phyloP scores from a whole-genome alignment of 2,113 vertebrate species.

The Xiphias gladius region DNA sequence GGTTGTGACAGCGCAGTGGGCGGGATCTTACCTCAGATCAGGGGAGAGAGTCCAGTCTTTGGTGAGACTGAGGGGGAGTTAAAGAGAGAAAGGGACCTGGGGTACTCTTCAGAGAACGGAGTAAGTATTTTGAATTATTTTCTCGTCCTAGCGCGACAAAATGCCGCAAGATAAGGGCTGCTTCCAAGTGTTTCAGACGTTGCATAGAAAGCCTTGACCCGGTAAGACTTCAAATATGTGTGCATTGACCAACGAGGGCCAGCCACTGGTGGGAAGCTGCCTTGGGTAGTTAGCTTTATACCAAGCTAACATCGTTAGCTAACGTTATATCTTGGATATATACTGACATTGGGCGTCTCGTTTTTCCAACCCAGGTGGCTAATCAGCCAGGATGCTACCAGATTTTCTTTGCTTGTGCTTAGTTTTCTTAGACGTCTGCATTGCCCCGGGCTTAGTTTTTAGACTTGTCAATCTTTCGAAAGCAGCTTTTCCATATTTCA shows the following conservation, averaged over 20 bases:
- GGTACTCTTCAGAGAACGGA: slow-evolving; percentile 75
- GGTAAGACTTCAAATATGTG: slow-evolving; percentile 34
- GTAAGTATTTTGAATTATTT: slow-evolving; percentile 74
- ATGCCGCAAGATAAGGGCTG: neutral
- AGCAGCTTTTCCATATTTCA: slow-evolving; percentile 41
- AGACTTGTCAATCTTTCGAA: slow-evolving; percentile 60
- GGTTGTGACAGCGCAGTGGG: slow-evolving; percentile 82
- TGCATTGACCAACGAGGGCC: slow-evolving; percentile 61
- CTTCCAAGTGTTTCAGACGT: neutral
- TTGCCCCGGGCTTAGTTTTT: slow-evolving; percentile 37
- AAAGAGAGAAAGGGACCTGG: slow-evolving; percentile 74
- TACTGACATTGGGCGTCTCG: slow-evolving; percentile 68
- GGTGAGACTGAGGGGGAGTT: slow-evolving; percentile 83
- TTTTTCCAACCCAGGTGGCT: slow-evolving; percentile 50
- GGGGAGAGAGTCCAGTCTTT: slow-evolving; percentile 80
- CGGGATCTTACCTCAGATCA: slow-evolving; percentile 81
- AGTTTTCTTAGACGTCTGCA: neutral
- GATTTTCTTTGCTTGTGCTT: neutral
- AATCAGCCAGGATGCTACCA: slow-evolving; percentile 42
- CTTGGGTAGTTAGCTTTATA: slow-evolving; percentile 61
- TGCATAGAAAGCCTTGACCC: slow-evolving; percentile 9
- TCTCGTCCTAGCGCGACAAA: neutral
- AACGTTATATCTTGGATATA: slow-evolving; percentile 57
- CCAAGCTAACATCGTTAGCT: slow-evolving; percentile 73
- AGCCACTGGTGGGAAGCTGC: slow-evolving; percentile 63